Percentiles rank a stretch among this genome's conserved stretches.
Evolutionary conservation across 2,113 vertebrate species (phyloP).

Genomic region (Gadus macrocephalus): DNA sequence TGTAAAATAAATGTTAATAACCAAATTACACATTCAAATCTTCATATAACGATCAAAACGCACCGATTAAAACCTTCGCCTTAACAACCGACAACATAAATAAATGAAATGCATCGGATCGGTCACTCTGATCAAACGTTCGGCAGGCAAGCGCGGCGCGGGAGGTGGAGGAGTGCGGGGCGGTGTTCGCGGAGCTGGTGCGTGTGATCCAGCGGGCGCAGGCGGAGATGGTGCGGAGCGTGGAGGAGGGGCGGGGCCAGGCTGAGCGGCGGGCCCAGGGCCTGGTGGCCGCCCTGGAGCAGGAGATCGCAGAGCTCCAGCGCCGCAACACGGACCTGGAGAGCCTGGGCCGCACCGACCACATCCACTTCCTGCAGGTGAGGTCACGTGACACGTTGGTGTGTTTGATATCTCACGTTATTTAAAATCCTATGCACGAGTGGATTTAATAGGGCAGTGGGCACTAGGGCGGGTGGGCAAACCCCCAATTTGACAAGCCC

Average conservation of each 20-base stretch:
- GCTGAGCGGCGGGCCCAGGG: conserved; percentile 54
- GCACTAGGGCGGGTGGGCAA: too few species aligned
- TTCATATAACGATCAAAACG: too few species aligned
- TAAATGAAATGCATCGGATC: neutral
- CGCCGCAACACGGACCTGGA: conserved; percentile 63
- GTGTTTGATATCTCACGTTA: too few species aligned
- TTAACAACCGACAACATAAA: neutral
- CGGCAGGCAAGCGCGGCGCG: conserved; percentile 60
- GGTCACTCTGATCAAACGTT: neutral
- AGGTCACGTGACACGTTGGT: too few species aligned
- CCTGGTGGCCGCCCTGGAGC: conserved; percentile 63
- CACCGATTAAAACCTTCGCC: too few species aligned
- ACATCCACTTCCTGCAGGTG: conserved; percentile 76
- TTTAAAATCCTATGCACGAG: too few species aligned
- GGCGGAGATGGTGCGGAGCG: conserved; percentile 60
- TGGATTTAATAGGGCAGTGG: too few species aligned
- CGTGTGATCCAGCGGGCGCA: conserved; percentile 65
- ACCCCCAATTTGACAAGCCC: too few species aligned
- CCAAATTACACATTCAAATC: too few species aligned
- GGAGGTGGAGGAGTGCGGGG: conserved; percentile 65
- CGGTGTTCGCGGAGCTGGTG: conserved; percentile 66
- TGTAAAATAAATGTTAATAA: too few species aligned
- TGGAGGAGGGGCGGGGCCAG: conserved; percentile 69
- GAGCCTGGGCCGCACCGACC: conserved; percentile 65
- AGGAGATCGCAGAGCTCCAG: conserved; percentile 62